These are phyloP conservation scores for Agonopterix subpropinquella DNA, from an alignment of 2,888 invertebrate species.

Conservation along the genomic window DNA sequence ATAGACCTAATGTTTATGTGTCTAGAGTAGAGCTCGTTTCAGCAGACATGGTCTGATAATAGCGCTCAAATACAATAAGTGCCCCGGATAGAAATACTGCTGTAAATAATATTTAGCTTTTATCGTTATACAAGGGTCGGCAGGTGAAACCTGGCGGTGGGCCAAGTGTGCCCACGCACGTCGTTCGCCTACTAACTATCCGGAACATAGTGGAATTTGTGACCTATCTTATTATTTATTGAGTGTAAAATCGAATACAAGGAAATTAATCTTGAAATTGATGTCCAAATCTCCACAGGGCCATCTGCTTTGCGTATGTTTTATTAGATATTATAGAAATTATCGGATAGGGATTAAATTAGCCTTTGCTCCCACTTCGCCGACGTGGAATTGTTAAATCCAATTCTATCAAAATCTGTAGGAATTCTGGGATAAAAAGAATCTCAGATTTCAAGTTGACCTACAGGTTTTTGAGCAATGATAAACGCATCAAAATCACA, in stretches of 20 bases:
- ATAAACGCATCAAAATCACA: too few relatives aligned
- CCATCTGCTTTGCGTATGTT: slow-evolving; percentile 4
- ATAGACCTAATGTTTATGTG: background rate
- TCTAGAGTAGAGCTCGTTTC: background rate
- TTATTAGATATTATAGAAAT: too few relatives aligned
- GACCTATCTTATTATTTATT: background rate
- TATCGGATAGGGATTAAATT: too few relatives aligned
- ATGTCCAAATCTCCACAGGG: slow-evolving; percentile 5
- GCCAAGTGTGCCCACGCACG: slow-evolving; percentile 61
- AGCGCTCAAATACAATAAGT: slow-evolving; percentile 37
- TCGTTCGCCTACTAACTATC: slow-evolving; percentile 32
- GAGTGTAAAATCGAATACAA: background rate
- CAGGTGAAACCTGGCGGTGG: slow-evolving; percentile 63
- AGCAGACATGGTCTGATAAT: slow-evolving; percentile 21
- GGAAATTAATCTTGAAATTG: slow-evolving; percentile 14
- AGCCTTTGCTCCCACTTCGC: too few relatives aligned
- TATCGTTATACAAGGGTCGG: slow-evolving; percentile 64
- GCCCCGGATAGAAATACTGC: slow-evolving; percentile 36
- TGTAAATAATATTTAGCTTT: slow-evolving; percentile 65
- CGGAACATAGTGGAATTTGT: slow-evolving; percentile 4
- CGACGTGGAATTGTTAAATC: too few relatives aligned
- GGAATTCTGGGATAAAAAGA: too few relatives aligned
- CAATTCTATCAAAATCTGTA: too few relatives aligned
- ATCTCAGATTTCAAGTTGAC: too few relatives aligned
- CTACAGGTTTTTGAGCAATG: too few relatives aligned